Percentiles rank a stretch among this genome's conserved stretches.
Evolutionary conservation across 2,113 vertebrate species (phyloP).

Genomic region (Rallus limicola): DNA sequence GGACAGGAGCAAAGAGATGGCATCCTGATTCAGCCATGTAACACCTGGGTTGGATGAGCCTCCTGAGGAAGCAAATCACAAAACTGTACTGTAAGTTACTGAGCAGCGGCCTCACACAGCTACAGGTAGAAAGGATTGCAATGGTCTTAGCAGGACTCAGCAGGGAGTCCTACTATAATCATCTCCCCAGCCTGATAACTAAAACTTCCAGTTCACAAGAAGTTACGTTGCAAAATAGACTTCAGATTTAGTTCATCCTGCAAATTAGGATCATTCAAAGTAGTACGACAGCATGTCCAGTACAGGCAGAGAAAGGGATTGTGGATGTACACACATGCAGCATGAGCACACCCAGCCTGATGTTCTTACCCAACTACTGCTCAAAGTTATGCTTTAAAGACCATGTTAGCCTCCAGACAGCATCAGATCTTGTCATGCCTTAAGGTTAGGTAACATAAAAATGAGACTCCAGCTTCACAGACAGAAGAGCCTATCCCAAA

Average conservation of each 20-base stretch:
- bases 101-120: background rate
- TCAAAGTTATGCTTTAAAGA: background rate
- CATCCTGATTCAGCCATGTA: background rate
- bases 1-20: background rate
- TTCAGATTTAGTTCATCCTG: background rate
- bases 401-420: background rate
- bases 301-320: background rate
- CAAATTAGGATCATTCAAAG: background rate
- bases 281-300: fast-evolving
- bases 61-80: background rate
- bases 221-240: background rate
- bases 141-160: background rate
- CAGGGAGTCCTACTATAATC: background rate
- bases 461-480: background rate
- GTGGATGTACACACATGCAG: fast-evolving
- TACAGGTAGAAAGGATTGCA: background rate
- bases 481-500: background rate
- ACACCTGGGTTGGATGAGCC: background rate
- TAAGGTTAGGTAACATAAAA: background rate
- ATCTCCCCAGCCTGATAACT: background rate
- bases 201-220: background rate
- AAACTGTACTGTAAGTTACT: background rate
- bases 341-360: background rate
- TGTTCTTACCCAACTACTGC: background rate
- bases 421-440: background rate